phyloP scores from a whole-genome alignment of 64 coral and sea anemone genomes.

The Actinia equina region DNA sequence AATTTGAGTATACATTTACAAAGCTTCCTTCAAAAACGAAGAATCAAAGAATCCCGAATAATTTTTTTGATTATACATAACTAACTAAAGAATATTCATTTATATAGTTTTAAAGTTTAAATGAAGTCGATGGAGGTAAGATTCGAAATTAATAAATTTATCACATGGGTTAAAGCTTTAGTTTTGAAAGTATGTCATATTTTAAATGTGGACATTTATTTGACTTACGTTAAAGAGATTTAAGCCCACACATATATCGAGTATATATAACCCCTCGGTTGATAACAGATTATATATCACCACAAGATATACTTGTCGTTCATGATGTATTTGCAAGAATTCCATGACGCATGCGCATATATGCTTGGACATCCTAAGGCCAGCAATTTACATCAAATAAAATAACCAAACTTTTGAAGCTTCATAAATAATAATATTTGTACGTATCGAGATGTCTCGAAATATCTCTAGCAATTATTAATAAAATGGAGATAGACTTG shows the following conservation, averaged over 20 bases:
- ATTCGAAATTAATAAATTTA: no score
- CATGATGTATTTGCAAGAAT: background rate
- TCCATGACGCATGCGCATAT: background rate
- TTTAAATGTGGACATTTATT: background rate
- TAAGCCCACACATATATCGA: no score
- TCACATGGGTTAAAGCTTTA: no score
- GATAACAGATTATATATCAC: background rate
- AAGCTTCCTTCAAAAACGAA: conserved; percentile 6
- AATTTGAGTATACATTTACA: background rate
- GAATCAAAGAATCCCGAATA: background rate
- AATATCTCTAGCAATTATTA: conserved; percentile 3
- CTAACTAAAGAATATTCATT: background rate
- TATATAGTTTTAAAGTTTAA: background rate
- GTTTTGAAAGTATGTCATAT: no score
- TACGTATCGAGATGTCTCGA: conserved; percentile 12
- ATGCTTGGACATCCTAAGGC: background rate
- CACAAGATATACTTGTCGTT: background rate
- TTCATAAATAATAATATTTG: conserved; percentile 23
- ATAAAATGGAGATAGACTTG: conserved; percentile 5
- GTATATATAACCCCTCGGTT: no score
- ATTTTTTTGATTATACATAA: background rate
- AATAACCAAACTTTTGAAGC: conserved; percentile 29
- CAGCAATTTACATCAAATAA: conserved; percentile 15
- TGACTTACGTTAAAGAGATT: background rate
- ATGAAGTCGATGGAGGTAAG: background rate